phyloP scores from a whole-genome alignment of 2,797 vertebrate species.

The Gymnothorax javanicus region DNA sequence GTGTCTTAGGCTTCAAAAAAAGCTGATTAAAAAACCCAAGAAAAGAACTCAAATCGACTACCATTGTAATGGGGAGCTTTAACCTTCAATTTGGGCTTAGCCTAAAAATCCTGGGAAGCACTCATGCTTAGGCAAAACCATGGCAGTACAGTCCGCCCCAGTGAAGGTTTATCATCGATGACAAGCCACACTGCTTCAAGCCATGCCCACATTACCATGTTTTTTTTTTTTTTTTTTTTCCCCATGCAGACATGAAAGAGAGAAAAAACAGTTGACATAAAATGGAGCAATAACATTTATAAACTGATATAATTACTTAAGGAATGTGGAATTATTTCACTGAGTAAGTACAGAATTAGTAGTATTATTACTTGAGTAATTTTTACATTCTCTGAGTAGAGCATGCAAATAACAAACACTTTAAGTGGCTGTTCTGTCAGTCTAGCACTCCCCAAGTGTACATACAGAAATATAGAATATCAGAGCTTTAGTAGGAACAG shows the following conservation, averaged over 20 bases:
- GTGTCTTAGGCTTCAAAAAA: neutral
- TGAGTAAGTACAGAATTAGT: neutral
- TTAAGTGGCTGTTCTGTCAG: neutral
- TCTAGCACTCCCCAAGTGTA: neutral
- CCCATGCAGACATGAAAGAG: neutral
- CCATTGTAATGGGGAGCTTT: neutral
- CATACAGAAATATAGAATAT: neutral
- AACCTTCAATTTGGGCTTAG: neutral
- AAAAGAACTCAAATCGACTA: neutral
- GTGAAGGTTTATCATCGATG: neutral
- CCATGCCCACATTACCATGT: neutral
- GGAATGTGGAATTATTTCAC: too few relatives aligned
- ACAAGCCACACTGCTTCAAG: neutral
- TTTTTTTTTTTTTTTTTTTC: neutral
- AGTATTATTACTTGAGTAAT: neutral
- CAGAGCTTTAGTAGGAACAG: neutral
- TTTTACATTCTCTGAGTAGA: neutral
- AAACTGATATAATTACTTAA: neutral
- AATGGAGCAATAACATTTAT: neutral
- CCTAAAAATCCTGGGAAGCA: neutral
- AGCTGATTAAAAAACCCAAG: neutral
- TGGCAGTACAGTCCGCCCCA: neutral
- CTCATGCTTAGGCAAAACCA: neutral
- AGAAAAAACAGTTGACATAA: too few relatives aligned
- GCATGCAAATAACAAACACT: neutral